Evolutionary conservation across 2,888 invertebrate genomes (phyloP), one percentile per base, ranked within the genome.

Genomic region (Hyppa rectilinea): DNA sequence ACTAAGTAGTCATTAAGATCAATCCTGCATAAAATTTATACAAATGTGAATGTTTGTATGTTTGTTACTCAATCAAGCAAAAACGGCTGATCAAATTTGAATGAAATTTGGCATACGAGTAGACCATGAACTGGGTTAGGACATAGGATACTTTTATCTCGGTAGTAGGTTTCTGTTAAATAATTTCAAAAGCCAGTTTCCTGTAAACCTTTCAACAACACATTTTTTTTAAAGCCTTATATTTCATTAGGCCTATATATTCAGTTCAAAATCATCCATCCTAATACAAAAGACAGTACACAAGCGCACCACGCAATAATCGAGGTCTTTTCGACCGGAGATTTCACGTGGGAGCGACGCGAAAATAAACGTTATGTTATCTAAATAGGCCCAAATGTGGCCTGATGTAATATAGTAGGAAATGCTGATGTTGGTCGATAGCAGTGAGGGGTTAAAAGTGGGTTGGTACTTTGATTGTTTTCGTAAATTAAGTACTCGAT

Each of bases 371-470:
- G 83, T 68, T 76, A 61, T 77, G 85, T 85, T 90, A 90, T 88
- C 89, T 89, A 86, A 90, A 88, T 88, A 87, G 88, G 81, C 75
- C 66, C 69, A 81, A 84, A 87, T 83, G 85, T 79, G 59, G 63
- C 64, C 59, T 68, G 67, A 70, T 62, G 71, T 80, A 74, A 73
- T 77, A 75, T 69, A 67, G 38, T 64, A 70, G 63, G 80, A 75
- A 78, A 75, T 72, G 68, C 62, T 78, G 78, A 82, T 67, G 58
- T 43, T 43, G 10, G 0, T 3, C 45, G 72, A 79, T 78, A 80
- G 70, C 64, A 47, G 38, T 14, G 62, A 43, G 26, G 71, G 74
- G 76, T 73, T 73, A 62, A 47, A 47, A 43, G 20, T 9, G 50
- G 36, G 45, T 71, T 50, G 4, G 6, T 31, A 56, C 6, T 62